Evolutionary conservation across 2,888 invertebrate genomes (phyloP).

Genomic region (Shargacucullia verbasci): DNA sequence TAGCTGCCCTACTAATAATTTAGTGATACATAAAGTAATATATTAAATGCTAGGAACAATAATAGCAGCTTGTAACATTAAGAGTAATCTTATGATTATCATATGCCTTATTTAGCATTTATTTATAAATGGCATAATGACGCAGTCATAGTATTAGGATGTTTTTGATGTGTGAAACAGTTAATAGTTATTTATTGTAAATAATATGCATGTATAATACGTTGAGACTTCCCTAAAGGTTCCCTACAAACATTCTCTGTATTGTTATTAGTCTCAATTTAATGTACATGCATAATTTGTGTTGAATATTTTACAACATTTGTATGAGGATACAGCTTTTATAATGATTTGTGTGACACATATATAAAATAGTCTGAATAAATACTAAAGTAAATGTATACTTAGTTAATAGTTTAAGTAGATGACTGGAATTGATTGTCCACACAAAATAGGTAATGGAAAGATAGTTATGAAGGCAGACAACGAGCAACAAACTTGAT

Average conservation of each 20-base stretch:
- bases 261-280: conserved; percentile 15
- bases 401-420: conserved; percentile 15
- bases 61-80: conserved; percentile 54
- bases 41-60: conserved; percentile 54
- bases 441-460: not conserved
- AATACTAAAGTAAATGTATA: conserved; percentile 26
- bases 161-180: conserved; percentile 36
- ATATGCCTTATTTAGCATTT: conserved; percentile 60
- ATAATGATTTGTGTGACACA: conserved; percentile 22
- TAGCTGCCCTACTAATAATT: conserved; percentile 25
- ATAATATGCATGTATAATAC: conserved; percentile 31
- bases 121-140: conserved; percentile 52
- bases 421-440: conserved; percentile 21
- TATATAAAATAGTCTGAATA: conserved; percentile 43
- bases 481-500: too few species aligned
- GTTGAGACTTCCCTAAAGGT: not conserved
- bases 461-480: not conserved
- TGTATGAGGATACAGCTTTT: conserved; percentile 33
- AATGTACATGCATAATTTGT: conserved; percentile 33
- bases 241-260: not conserved
- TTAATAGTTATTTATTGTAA: conserved; percentile 32
- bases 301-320: conserved; percentile 37
- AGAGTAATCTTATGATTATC: conserved; percentile 56
- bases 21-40: conserved; percentile 51
- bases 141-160: conserved; percentile 43